Percentiles rank a stretch among this genome's conserved stretches.
phyloP scores from a whole-genome alignment of 2,113 vertebrate genomes.

The Xyliphius kryptos region DNA sequence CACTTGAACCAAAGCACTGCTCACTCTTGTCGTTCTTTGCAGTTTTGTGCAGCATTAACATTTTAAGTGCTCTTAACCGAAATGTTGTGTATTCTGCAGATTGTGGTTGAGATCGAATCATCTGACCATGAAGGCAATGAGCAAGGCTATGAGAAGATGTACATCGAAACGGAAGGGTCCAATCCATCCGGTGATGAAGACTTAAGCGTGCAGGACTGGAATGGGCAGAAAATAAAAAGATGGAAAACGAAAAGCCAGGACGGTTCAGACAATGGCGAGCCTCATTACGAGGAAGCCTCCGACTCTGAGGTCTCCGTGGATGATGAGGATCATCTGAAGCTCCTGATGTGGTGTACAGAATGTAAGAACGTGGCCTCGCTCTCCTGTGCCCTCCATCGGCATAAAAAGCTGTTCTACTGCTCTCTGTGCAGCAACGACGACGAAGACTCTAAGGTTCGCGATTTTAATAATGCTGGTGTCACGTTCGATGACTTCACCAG shows the following conservation, averaged over 20 bases:
- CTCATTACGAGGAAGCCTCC: background rate
- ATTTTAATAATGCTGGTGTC: background rate
- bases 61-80: too few species aligned
- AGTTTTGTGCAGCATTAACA: too few species aligned
- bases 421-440: background rate
- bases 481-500: constrained; percentile 8
- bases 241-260: background rate
- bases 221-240: background rate
- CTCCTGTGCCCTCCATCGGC: constrained; percentile 15
- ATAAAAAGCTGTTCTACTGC: constrained; percentile 17
- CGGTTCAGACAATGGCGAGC: constrained; percentile 3
- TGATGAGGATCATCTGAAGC: background rate
- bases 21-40: too few species aligned
- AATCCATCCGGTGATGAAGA: background rate
- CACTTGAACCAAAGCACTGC: too few species aligned
- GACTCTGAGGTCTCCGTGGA: constrained; percentile 12
- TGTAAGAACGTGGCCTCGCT: constrained; percentile 1
- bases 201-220: background rate
- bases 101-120: constrained; percentile 10
- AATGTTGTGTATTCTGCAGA: constrained; percentile 1
- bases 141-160: background rate
- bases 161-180: constrained; percentile 9
- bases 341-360: constrained; percentile 15
- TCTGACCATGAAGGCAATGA: constrained; percentile 9
- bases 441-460: background rate